These are phyloP conservation scores for Drosophila asahinai DNA, from an alignment of 1,140 invertebrate species.

Conservation along the genomic window DNA sequence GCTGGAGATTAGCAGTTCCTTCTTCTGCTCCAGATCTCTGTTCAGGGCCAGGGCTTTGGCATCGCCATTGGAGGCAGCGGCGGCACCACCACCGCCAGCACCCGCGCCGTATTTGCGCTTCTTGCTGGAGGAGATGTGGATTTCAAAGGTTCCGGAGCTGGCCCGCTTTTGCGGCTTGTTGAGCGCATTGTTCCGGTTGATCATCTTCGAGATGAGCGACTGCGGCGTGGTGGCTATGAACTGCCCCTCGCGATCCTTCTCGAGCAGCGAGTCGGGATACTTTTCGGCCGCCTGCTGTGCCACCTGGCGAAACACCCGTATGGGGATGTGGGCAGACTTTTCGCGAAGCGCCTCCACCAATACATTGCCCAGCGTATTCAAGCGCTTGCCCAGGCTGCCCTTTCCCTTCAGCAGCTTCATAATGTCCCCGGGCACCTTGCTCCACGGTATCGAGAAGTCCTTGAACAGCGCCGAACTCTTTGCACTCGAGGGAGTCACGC, in stretches of 20 bases:
- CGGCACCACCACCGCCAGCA: no score
- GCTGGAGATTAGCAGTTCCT: conserved; percentile 61
- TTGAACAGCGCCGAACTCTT: conserved; percentile 63
- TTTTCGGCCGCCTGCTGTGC: conserved; percentile 73
- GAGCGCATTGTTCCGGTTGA: conserved; percentile 69
- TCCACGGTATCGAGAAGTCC: conserved; percentile 75
- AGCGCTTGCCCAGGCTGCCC: conserved; percentile 61
- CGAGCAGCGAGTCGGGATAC: conserved; percentile 67
- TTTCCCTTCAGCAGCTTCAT: conserved; percentile 68
- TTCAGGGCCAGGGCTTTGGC: conserved; percentile 51
- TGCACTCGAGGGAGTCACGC: conserved; percentile 64
- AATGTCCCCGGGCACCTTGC: conserved; percentile 71
- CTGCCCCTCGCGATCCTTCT: conserved; percentile 75
- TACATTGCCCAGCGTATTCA: conserved; percentile 66
- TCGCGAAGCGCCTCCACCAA: conserved; percentile 67
- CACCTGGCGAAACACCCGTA: conserved; percentile 64
- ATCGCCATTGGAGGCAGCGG: conserved; percentile 51
- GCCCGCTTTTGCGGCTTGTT: conserved; percentile 69
- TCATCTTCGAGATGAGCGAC: conserved; percentile 74
- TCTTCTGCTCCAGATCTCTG: conserved; percentile 66
- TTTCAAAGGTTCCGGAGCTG: conserved; percentile 56
- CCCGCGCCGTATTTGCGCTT: conserved; percentile 59
- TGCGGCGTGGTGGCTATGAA: conserved; percentile 74
- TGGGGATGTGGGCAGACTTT: conserved; percentile 60
- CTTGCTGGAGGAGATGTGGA: conserved; percentile 54